Evolutionary conservation across 2,888 invertebrate genomes (phyloP), one percentile per base, ranked within the genome.

Genomic region (Sclerodermus sp.): DNA sequence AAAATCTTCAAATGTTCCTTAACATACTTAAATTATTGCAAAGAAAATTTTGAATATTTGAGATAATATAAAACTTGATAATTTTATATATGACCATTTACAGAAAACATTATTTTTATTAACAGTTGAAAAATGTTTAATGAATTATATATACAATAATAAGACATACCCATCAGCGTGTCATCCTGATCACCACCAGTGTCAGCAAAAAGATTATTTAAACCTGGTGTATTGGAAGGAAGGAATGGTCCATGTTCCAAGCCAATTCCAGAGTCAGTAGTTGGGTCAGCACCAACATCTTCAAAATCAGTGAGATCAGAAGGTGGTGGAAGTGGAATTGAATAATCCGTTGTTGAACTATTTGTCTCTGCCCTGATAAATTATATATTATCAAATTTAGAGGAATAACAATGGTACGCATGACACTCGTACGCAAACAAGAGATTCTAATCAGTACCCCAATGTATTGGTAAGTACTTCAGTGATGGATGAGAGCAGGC

Each of bases 131-230:
- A n/a, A n/a, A n/a, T n/a, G n/a, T n/a, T n/a, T n/a, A n/a, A n/a
- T n/a, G n/a, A n/a, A n/a, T n/a, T n/a, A n/a, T n/a, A n/a, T n/a
- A n/a, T n/a, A n/a, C n/a, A n/a, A n/a, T n/a, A n/a, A 5, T 23
- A 23, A 23, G 23, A 23, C 23, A 23, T 47, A 74, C 79, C 79
- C 61, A 70, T 66, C 32, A 72, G 64, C 31, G 76, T 63, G 51
- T 76, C 78, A 57, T 76, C 77, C 52, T 74, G 76, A 37, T 68
- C 66, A 57, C 76, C 75, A 46, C 68, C 68, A 45, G 69, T 63
- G 40, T 78, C 78, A 23, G 73, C 62, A 57, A 78, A 79, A 17
- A 79, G 63, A 58, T 74, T 74, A 45, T 77, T 77, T 16, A 77
- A 55, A 34, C 68, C 62, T 34, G 70, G 57, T 42, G 60, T 53